Conservation (phyloP, 2,888 invertebrate genomes). For the Rotaria macrura region DNA sequence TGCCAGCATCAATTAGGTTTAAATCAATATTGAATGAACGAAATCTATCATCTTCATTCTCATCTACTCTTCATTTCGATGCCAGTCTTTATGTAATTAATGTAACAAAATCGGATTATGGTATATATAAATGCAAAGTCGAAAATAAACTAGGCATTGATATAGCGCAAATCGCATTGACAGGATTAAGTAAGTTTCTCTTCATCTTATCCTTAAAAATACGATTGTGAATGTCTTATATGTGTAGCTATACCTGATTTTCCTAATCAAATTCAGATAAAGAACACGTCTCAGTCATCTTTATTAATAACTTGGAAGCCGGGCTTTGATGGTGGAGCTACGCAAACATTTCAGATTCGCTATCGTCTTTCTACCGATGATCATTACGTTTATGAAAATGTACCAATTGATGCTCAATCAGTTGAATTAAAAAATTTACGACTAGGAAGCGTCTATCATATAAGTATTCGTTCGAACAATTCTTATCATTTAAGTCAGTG, state of each 20-base stretch:
- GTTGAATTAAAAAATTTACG: not conserved
- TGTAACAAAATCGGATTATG: conserved; percentile 73
- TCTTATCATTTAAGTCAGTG: not conserved
- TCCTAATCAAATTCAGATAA: conserved; percentile 25
- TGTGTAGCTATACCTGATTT: conserved; percentile 27
- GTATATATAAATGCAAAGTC: conserved; percentile 75
- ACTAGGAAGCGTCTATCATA: not conserved
- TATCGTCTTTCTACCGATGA: not conserved
- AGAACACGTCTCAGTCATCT: conserved; percentile 18
- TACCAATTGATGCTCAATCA: not conserved
- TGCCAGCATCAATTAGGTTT: conserved; percentile 46
- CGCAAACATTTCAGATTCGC: conserved; percentile 31
- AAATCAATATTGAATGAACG: conserved; percentile 67
- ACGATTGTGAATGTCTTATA: too few species aligned
- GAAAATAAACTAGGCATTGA: conserved; percentile 73
- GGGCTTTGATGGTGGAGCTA: conserved; percentile 29
- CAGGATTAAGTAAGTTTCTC: conserved; percentile 61
- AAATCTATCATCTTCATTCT: not conserved
- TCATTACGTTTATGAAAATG: not conserved
- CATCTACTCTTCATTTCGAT: conserved; percentile 48
- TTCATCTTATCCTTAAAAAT: too few species aligned
- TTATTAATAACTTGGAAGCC: conserved; percentile 25
- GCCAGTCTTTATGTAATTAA: conserved; percentile 69
- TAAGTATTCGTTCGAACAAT: not conserved
- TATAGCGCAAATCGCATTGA: conserved; percentile 69